phyloP scores from a whole-genome alignment of 2,888 invertebrate species.

The Idaea aversata region DNA sequence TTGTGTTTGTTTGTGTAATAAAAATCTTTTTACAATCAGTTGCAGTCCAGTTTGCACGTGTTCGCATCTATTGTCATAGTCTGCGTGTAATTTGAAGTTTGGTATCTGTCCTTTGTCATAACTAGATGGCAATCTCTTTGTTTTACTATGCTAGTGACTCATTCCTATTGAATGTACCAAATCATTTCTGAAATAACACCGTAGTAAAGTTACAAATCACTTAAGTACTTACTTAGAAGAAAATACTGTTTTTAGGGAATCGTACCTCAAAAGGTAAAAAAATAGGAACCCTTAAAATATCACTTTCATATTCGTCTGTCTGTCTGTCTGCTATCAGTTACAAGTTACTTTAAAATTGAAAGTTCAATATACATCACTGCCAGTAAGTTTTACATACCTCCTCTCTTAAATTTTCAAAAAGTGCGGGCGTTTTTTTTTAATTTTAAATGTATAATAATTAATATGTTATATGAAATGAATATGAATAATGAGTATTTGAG shows the following conservation, averaged over 20 bases:
- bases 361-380: too few relatives aligned
- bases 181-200: constrained; percentile 3
- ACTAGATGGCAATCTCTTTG: constrained; percentile 30
- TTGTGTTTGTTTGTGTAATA: constrained; percentile 9
- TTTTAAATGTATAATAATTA: too few relatives aligned
- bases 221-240: too few relatives aligned
- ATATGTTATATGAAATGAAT: constrained; percentile 6
- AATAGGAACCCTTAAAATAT: too few relatives aligned
- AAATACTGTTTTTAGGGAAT: too few relatives aligned
- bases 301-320: too few relatives aligned
- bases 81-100: constrained; percentile 32
- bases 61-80: constrained; percentile 37
- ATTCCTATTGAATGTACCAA: not conserved
- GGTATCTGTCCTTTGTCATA: constrained; percentile 44
- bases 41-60: constrained; percentile 40
- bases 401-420: too few relatives aligned
- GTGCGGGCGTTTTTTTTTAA: too few relatives aligned
- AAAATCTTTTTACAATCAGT: constrained; percentile 29
- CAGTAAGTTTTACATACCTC: too few relatives aligned
- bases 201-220: not conserved
- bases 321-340: too few relatives aligned
- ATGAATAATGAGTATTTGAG: not conserved
- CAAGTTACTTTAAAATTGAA: too few relatives aligned
- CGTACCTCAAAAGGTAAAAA: too few relatives aligned
- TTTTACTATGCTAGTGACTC: not conserved